A percentile compares a stretch with the other conserved stretches of the same genome.
phyloP scores from a whole-genome alignment of 2,113 vertebrate species.

The Clarias macrocephalus region DNA sequence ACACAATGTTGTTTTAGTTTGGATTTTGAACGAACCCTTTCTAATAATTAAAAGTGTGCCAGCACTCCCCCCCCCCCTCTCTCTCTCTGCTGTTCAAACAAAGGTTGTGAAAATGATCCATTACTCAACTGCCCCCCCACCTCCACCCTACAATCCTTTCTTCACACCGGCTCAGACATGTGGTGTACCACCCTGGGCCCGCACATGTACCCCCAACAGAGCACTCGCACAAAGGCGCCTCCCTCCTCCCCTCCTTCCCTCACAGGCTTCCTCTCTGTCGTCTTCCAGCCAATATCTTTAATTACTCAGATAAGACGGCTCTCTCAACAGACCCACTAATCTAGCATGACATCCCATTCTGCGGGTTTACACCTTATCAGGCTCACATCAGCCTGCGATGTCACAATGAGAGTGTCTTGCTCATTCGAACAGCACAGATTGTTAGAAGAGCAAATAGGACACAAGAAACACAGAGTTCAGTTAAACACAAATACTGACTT shows the following conservation, averaged over 20 bases:
- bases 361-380: slow-evolving; percentile 9
- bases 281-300: slow-evolving; percentile 52
- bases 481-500: background rate
- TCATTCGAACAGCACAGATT: background rate
- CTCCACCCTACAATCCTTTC: slow-evolving; percentile 26
- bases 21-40: slow-evolving; percentile 28
- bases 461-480: background rate
- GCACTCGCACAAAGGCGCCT: slow-evolving; percentile 40
- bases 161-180: slow-evolving; percentile 52
- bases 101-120: slow-evolving; percentile 59
- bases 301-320: slow-evolving; percentile 49
- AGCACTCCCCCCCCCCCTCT: slow-evolving; percentile 27
- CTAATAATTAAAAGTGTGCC: slow-evolving; percentile 49
- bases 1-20: slow-evolving; percentile 1
- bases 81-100: slow-evolving; percentile 51
- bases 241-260: slow-evolving; percentile 18
- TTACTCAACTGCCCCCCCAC: slow-evolving; percentile 47
- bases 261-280: slow-evolving; percentile 15
- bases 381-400: background rate
- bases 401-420: background rate
- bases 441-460: background rate
- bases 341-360: slow-evolving; percentile 10
- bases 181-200: slow-evolving; percentile 46
- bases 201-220: slow-evolving; percentile 49
- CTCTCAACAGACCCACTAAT: slow-evolving; percentile 41